These are phyloP conservation scores for Epirrita christyi DNA, from an alignment of 2,888 invertebrate species.

Conservation along the genomic window DNA sequence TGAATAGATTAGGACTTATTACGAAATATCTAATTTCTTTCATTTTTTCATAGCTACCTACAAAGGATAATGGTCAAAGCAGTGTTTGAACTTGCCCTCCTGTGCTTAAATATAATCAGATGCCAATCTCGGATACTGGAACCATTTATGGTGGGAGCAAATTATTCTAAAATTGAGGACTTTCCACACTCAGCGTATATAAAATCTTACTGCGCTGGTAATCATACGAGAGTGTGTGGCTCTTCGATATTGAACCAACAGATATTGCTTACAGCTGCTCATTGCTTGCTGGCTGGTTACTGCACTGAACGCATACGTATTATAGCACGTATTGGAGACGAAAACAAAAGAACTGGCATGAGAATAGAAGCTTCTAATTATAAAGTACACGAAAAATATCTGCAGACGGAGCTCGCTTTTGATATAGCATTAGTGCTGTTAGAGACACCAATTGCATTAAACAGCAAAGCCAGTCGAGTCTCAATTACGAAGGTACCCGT, in stretches of 20 bases:
- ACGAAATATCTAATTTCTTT: neutral
- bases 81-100: neutral
- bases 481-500: neutral
- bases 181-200: constrained; percentile 13
- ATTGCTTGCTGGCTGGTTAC: constrained; percentile 18
- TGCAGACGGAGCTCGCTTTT: neutral
- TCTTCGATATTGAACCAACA: constrained; percentile 32
- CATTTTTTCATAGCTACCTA: neutral
- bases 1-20: neutral
- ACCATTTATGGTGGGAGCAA: constrained; percentile 12
- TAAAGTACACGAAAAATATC: constrained; percentile 1
- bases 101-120: neutral
- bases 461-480: constrained; percentile 1
- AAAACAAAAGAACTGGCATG: neutral
- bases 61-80: constrained; percentile 10
- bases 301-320: neutral
- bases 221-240: constrained; percentile 21
- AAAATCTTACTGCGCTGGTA: constrained; percentile 3
- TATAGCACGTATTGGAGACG: constrained; percentile 1
- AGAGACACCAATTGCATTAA: neutral
- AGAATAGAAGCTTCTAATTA: neutral
- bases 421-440: constrained; percentile 20
- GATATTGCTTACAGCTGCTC: constrained; percentile 27
- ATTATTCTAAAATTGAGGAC: constrained; percentile 6
- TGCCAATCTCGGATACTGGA: constrained; percentile 1